Evolutionary conservation across 2,113 vertebrate species (phyloP).

Genomic region (Oxyruncus cristatus): DNA sequence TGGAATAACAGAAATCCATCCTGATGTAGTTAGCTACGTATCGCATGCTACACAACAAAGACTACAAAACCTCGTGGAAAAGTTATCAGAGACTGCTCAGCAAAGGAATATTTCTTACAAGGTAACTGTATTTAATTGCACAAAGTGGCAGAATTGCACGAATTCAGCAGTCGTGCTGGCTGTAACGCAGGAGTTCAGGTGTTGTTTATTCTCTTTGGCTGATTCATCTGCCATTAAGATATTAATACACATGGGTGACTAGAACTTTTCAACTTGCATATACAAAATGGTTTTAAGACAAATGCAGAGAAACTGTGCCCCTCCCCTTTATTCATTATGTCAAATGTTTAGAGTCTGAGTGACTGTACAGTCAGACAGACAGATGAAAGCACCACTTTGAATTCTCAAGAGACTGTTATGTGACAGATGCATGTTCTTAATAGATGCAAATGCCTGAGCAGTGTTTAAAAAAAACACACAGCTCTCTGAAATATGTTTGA

Average conservation of each 20-base stretch:
- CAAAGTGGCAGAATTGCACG: neutral
- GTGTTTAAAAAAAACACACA: neutral
- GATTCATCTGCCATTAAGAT: neutral
- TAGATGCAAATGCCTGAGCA: constrained; percentile 28
- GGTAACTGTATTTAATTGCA: constrained; percentile 68
- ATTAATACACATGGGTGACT: neutral
- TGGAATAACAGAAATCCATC: constrained; percentile 89
- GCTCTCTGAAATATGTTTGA: neutral
- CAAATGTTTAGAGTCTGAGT: neutral
- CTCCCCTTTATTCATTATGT: constrained; percentile 16
- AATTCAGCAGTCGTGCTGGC: neutral
- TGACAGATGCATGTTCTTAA: constrained; percentile 20
- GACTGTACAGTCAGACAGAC: neutral
- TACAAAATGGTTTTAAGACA: neutral
- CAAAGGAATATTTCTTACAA: constrained; percentile 89
- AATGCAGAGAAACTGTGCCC: neutral
- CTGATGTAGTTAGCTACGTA: constrained; percentile 88
- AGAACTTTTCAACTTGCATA: neutral
- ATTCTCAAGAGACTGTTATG: neutral
- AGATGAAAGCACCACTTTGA: neutral
- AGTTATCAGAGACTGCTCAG: constrained; percentile 89
- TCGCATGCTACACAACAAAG: constrained; percentile 90
- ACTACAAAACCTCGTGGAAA: constrained; percentile 89
- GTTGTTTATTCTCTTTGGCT: constrained; percentile 13
- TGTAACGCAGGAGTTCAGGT: neutral